Conservation (phyloP, 2,113 vertebrate species). For the Ceuthmochares aereus region DNA sequence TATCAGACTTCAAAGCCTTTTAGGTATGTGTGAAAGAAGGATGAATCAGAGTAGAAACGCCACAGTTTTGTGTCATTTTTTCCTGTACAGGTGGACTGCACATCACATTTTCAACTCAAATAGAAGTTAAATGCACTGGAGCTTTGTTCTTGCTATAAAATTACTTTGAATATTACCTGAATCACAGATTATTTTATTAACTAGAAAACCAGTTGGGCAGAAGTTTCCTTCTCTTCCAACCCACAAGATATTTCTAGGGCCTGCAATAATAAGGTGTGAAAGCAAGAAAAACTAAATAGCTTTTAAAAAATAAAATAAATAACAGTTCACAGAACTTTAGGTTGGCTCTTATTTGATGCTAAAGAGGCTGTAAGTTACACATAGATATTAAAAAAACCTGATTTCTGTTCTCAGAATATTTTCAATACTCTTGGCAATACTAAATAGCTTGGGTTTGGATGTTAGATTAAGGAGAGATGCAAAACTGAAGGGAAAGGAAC, state of each 20-base stretch:
- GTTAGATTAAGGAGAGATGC: background rate
- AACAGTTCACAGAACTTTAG: background rate
- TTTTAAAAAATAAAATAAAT: background rate
- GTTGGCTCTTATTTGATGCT: background rate
- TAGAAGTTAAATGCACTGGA: background rate
- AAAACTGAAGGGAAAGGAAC: background rate
- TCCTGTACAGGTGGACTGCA: background rate
- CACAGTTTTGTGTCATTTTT: background rate
- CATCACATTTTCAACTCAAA: background rate
- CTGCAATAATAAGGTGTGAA: background rate
- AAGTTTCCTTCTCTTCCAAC: background rate
- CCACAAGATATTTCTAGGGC: background rate
- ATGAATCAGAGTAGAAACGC: background rate
- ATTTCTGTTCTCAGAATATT: background rate
- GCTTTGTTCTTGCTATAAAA: background rate
- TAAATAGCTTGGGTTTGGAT: background rate
- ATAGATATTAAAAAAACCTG: background rate
- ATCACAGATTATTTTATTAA: background rate
- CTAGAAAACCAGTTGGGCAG: background rate
- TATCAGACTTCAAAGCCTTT: constrained; percentile 19
- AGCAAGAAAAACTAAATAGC: background rate
- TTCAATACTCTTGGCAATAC: background rate
- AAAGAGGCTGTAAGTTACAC: background rate
- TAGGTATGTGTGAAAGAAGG: background rate
- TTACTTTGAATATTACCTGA: background rate